These are phyloP conservation scores for Gadopsis marmoratus DNA, from an alignment of 2,797 vertebrate species.

Conservation along the genomic window DNA sequence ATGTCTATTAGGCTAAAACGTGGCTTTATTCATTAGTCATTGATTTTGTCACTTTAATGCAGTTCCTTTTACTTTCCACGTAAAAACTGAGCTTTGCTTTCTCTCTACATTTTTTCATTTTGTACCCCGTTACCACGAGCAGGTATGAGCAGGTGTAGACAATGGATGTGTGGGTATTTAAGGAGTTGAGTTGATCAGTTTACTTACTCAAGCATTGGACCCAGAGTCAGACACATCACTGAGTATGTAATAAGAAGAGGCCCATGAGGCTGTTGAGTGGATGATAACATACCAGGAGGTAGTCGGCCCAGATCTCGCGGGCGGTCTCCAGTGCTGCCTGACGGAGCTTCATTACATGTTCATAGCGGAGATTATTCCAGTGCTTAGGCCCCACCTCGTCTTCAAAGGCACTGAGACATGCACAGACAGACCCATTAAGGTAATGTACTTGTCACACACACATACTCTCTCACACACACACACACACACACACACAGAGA, in stretches of 20 bases:
- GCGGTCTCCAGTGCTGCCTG: conserved; percentile 91
- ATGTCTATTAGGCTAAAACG: not conserved
- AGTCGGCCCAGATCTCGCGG: conserved; percentile 92
- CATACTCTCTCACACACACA: conserved; percentile 10
- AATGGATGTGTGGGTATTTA: not conserved
- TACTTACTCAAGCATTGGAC: conserved; percentile 5
- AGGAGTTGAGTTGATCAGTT: conserved; percentile 2
- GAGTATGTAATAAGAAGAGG: not conserved
- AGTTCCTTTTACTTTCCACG: not conserved
- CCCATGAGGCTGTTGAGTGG: not conserved
- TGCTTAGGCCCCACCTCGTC: conserved; percentile 91
- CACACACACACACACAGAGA: not conserved
- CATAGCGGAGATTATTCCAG: conserved; percentile 90
- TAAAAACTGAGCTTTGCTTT: not conserved
- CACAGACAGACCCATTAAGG: conserved; percentile 40
- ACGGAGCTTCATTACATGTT: conserved; percentile 92
- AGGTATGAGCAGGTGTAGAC: not conserved
- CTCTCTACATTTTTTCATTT: not conserved
- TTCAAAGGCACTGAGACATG: conserved; percentile 72
- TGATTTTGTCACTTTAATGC: not conserved
- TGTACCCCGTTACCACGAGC: not conserved
- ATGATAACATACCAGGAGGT: conserved; percentile 87
- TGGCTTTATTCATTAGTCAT: not conserved
- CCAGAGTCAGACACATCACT: not conserved
- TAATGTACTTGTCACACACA: conserved; percentile 3